Evolutionary conservation across 2,888 invertebrate species (phyloP).

Genomic region (Trachelus iudaicus): DNA sequence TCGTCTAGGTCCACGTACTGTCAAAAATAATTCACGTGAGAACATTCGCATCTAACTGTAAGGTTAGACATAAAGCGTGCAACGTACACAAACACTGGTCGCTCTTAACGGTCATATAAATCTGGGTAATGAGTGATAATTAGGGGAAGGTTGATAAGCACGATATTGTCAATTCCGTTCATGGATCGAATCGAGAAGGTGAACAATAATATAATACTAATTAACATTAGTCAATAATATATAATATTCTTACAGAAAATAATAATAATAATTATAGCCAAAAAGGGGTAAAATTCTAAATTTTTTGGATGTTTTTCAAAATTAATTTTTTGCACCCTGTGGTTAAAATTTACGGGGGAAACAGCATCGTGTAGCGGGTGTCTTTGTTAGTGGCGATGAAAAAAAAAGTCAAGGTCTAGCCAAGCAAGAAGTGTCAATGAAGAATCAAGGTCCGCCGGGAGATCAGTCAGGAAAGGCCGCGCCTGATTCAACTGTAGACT

Average conservation of each 20-base stretch:
- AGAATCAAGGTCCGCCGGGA: constrained; percentile 17
- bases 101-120: not conserved
- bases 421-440: constrained; percentile 21
- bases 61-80: not conserved
- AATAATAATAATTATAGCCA: not conserved
- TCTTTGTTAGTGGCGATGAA: constrained; percentile 6
- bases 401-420: constrained; percentile 22
- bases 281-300: not conserved
- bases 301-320: not conserved
- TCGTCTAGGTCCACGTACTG: constrained; percentile 98
- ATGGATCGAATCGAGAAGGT: not conserved
- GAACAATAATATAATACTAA: not conserved
- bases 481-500: not conserved
- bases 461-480: not conserved
- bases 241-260: not conserved
- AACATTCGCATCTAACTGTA: not conserved
- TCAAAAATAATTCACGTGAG: constrained; percentile 49
- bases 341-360: not conserved
- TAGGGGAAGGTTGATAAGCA: not conserved
- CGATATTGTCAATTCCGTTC: not conserved
- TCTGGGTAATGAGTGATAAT: not conserved
- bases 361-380: not conserved
- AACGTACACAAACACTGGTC: constrained; percentile 6
- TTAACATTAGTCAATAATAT: not conserved
- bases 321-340: not conserved